Evolutionary conservation across 2,113 vertebrate genomes (phyloP).

Genomic region (Corydoras sp.): DNA sequence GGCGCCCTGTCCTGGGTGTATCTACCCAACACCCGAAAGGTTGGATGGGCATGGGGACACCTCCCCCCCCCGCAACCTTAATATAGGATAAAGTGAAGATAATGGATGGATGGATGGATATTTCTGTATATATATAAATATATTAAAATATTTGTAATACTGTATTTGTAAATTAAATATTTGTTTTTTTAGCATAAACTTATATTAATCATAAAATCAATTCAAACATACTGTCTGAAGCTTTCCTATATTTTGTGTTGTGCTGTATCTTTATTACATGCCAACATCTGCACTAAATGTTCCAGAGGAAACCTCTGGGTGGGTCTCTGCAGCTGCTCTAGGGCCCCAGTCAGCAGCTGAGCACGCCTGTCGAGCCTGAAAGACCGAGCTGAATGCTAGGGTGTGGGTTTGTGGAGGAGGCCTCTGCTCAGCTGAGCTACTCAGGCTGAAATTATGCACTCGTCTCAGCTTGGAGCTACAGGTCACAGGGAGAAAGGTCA

Average conservation of each 20-base stretch:
- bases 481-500: conserved; percentile 30
- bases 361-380: conserved; percentile 24
- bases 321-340: conserved; percentile 39
- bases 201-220: too few species aligned
- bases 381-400: conserved; percentile 29
- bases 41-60: too few species aligned
- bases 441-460: conserved; percentile 39
- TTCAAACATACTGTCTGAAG: background rate
- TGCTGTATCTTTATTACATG: conserved; percentile 21
- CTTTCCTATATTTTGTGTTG: conserved; percentile 10
- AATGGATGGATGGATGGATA: too few species aligned
- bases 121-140: too few species aligned
- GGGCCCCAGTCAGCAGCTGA: conserved; percentile 28
- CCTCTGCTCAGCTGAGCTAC: conserved; percentile 25
- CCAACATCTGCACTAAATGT: conserved; percentile 46
- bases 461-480: conserved; percentile 23
- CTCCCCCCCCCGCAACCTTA: too few species aligned
- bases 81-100: too few species aligned
- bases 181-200: background rate
- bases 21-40: too few species aligned
- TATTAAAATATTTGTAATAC: too few species aligned
- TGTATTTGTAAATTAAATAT: too few species aligned
- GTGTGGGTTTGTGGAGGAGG: conserved; percentile 32
- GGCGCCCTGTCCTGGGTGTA: too few species aligned
- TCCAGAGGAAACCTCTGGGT: conserved; percentile 36